Conservation (phyloP, 2,113 vertebrate species). For the Indicator indicator region DNA sequence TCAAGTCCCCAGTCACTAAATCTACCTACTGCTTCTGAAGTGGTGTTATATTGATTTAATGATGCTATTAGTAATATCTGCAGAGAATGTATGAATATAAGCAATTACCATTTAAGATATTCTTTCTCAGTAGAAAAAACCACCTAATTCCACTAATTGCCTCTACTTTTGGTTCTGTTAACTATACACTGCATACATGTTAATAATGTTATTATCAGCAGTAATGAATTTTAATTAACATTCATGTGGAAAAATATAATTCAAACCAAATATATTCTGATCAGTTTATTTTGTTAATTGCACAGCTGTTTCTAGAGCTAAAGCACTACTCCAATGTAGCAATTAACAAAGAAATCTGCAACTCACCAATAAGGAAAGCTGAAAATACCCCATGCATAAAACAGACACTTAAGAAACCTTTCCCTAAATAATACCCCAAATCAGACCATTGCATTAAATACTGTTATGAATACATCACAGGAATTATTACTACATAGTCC, state of each 20-base stretch:
- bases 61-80: conserved; percentile 64
- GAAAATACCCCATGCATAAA: neutral
- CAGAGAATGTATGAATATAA: conserved; percentile 41
- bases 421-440: neutral
- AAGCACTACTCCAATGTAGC: neutral
- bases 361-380: neutral
- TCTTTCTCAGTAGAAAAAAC: conserved; percentile 40
- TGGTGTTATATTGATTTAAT: conserved; percentile 56
- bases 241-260: conserved; percentile 37
- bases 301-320: neutral
- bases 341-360: neutral
- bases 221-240: conserved; percentile 66
- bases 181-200: conserved; percentile 55
- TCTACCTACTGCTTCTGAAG: conserved; percentile 45
- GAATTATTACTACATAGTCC: neutral
- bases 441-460: neutral
- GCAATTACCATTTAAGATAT: conserved; percentile 62
- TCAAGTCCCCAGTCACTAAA: conserved; percentile 13
- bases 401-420: neutral
- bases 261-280: conserved; percentile 53
- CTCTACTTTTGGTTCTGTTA: conserved; percentile 65
- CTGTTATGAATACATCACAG: neutral
- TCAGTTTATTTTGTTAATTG: conserved; percentile 32
- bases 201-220: conserved; percentile 72
- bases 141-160: conserved; percentile 69